Evolutionary conservation across 2,888 invertebrate genomes (phyloP).

Genomic region (Drosophila quasianomalipes): DNA sequence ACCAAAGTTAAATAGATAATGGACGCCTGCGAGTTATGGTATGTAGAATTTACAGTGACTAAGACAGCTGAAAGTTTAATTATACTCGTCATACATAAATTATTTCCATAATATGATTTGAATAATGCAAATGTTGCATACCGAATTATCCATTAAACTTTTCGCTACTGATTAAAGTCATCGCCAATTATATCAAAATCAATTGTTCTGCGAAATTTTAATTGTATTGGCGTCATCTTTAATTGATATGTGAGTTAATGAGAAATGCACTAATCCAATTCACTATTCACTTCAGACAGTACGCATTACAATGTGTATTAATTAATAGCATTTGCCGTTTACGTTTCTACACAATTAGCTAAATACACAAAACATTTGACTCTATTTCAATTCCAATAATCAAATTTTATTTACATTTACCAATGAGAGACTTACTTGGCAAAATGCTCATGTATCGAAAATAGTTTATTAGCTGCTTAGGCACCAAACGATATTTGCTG

Average conservation of each 20-base stretch:
- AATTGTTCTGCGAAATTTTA: neutral
- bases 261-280: neutral
- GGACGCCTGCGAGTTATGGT: neutral
- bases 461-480: neutral
- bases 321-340: neutral
- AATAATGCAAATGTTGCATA: neutral
- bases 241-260: neutral
- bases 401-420: conserved; percentile 3
- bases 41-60: neutral
- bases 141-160: neutral
- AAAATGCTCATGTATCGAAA: neutral
- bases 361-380: neutral
- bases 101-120: neutral
- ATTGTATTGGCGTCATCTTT: conserved; percentile 1
- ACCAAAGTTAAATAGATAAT: neutral
- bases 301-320: neutral
- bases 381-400: conserved; percentile 13
- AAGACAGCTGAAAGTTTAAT: neutral
- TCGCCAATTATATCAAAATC: neutral
- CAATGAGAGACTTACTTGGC: neutral
- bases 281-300: neutral
- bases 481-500: neutral
- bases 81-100: neutral
- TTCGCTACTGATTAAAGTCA: neutral
- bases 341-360: neutral